Base-by-base conservation (phyloP, 1,140 invertebrate species). In the Lasioglossum baleicum region DNA sequence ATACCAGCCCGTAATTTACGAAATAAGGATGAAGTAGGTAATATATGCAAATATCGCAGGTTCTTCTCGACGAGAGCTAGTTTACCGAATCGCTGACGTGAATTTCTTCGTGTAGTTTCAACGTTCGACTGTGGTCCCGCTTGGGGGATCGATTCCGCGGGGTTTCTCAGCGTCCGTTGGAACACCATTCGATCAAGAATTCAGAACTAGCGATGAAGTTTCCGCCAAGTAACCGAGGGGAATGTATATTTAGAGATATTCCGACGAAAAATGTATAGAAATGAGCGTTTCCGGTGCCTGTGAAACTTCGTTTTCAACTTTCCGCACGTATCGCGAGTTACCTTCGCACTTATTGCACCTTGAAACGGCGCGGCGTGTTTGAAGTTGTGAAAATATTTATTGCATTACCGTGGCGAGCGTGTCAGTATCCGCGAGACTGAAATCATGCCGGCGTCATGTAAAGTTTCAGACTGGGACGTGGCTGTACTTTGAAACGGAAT, bases 111-210 rank as follows among this genome's bases (percentile, higher is more conserved):
- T 75, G 75, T 64, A 40, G 31, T 80, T 80, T 31, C 31, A 63
- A 71, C 66, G 74, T 67, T 80, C 61, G 71, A 67, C 53, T 65
- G 63, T 68, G 71, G 73, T 81, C 82, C 58, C 58, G 68, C 53
- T 65, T 56, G 61, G 15, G 64, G 68, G 82, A 81, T 84, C 83
- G 82, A 84, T 84, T 75, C 72, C 68, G 48, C 48, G 51, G 60
- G 68, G 76, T 82, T 74, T n/a, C 60, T 70, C 81, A 70, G 71
- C 64, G 70, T 72, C 7, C 51, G n/a, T 20, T 51, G 35, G 26
- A 42, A 81, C 81, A 73, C 58, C 73, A 48, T 76, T 83, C 63
- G 82, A 83, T 84, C 70, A 71, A 63, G 69, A 84, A 84, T 84
- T 73, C 83, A 83, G 70, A 66, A 17, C 15, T 26, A 13, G 11